Percentiles rank a stretch among this genome's conserved stretches.
Evolutionary conservation across 1,140 invertebrate species (phyloP).

Genomic region (Agrilus planipennis): DNA sequence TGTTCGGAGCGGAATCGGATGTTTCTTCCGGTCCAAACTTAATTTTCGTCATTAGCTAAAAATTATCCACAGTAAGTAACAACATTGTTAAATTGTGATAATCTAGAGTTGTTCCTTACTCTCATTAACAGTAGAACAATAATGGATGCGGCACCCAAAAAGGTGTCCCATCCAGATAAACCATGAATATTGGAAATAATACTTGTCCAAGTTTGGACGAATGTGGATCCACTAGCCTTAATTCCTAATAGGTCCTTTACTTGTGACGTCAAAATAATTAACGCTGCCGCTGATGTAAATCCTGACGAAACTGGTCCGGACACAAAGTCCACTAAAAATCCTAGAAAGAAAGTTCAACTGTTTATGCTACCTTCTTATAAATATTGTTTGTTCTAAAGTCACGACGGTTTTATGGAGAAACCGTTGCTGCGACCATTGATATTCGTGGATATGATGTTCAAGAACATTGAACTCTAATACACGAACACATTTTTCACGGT

Average conservation of each 20-base stretch:
- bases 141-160: slow-evolving; percentile 61
- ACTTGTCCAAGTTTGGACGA: slow-evolving; percentile 59
- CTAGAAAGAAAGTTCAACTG: too few relatives aligned
- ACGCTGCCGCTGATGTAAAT: slow-evolving; percentile 84
- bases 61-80: too few relatives aligned
- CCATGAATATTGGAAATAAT: slow-evolving; percentile 48
- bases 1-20: slow-evolving; percentile 24
- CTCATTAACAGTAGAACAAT: slow-evolving; percentile 55
- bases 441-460: too few relatives aligned
- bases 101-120: too few relatives aligned
- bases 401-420: too few relatives aligned
- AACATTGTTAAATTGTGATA: too few relatives aligned
- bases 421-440: too few relatives aligned
- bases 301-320: slow-evolving; percentile 86
- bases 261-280: slow-evolving; percentile 83
- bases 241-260: slow-evolving; percentile 76
- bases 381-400: too few relatives aligned
- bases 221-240: slow-evolving; percentile 56
- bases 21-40: slow-evolving; percentile 10
- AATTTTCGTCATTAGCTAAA: slow-evolving; percentile 4
- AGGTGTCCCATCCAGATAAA: slow-evolving; percentile 51
- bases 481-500: too few relatives aligned
- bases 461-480: too few relatives aligned
- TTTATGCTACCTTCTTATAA: too few relatives aligned
- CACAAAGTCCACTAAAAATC: slow-evolving; percentile 88